Base-by-base conservation (phyloP, 2,888 invertebrate genomes). In the Apodemia zela region DNA sequence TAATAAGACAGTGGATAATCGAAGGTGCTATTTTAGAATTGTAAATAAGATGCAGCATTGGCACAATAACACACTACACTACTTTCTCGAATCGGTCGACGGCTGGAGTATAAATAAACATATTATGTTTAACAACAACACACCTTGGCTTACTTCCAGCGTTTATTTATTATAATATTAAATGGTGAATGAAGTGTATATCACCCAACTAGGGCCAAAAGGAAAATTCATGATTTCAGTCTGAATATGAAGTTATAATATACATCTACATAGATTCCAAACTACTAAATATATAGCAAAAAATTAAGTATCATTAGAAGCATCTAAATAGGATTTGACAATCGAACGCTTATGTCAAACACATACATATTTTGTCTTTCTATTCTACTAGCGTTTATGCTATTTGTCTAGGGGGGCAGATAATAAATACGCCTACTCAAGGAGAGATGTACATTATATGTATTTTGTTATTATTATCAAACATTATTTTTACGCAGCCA, bases 91-190 rank as follows among this genome's bases (percentile, higher is more conserved):
- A 25, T 57, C 63, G 11, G 42, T 63, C 54, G 35, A 49, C n/a
- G 45, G 45, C 45, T 45, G 54, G 45, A 47, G 65, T 57, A 65
- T 64, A 60, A 62, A 66, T 65, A 66, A 66, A 65, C 58, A 63
- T 25, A 35, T 51, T 51, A 49, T 65, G 61, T 33, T 17, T 25
- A 62, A 64, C 63, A 62, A 64, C 63, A 65, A 58, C 54, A 59
- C 60, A 45, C 33, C 42, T 67, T 71, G 71, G 72, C 68, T 42
- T 15, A 8, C 18, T 15, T 67, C 69, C 71, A 72, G 69, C 21
- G 57, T n/a, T 18, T 18, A 58, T 35, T 13, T 64, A 61, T 59
- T 60, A 51, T 51, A 51, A 51, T 21, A 51, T 21, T 51, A 21
- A 51, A 51, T 51, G 18, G 21, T 21, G 51, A 45, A 45, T 45